Conservation (phyloP, 2,113 vertebrate species). For the Danionella cerebrum region DNA sequence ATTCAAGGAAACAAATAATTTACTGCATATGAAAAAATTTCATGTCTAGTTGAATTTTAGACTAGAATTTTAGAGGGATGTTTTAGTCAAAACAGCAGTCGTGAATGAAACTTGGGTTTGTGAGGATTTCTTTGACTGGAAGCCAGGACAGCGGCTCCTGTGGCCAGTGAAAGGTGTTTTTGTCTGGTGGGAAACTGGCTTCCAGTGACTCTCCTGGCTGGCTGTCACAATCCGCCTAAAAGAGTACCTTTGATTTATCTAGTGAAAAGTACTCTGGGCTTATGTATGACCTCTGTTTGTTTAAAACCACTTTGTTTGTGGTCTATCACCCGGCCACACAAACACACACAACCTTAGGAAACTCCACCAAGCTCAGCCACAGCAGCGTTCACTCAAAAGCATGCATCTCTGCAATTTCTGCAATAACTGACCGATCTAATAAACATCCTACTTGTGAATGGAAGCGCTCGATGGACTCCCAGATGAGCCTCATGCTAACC, state of each 20-base stretch:
- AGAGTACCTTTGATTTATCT: slow-evolving; percentile 61
- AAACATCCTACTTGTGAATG: too few relatives aligned
- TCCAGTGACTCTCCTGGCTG: slow-evolving; percentile 41
- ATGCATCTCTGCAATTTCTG: background rate
- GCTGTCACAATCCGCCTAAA: slow-evolving; percentile 45
- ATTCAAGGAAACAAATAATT: background rate
- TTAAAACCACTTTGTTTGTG: slow-evolving; percentile 45
- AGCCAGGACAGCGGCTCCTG: slow-evolving; percentile 54
- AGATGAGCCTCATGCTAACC: too few relatives aligned
- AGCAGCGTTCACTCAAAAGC: slow-evolving; percentile 4
- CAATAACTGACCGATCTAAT: background rate
- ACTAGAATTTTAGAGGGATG: too few relatives aligned
- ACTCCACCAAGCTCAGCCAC: slow-evolving; percentile 16
- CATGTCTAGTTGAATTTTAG: too few relatives aligned
- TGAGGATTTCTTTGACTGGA: slow-evolving; percentile 49
- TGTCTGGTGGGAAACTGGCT: slow-evolving; percentile 59
- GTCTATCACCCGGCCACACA: slow-evolving; percentile 40
- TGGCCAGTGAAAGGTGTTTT: slow-evolving; percentile 66
- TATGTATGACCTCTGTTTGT: slow-evolving; percentile 54
- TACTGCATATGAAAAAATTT: background rate
- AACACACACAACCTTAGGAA: slow-evolving; percentile 34
- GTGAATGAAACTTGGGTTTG: slow-evolving; percentile 51
- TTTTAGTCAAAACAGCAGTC: slow-evolving; percentile 66
- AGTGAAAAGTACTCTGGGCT: slow-evolving; percentile 60
- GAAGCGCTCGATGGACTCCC: too few relatives aligned